Conservation (phyloP, 2,888 invertebrate species). For the Lissonota sp. region DNA sequence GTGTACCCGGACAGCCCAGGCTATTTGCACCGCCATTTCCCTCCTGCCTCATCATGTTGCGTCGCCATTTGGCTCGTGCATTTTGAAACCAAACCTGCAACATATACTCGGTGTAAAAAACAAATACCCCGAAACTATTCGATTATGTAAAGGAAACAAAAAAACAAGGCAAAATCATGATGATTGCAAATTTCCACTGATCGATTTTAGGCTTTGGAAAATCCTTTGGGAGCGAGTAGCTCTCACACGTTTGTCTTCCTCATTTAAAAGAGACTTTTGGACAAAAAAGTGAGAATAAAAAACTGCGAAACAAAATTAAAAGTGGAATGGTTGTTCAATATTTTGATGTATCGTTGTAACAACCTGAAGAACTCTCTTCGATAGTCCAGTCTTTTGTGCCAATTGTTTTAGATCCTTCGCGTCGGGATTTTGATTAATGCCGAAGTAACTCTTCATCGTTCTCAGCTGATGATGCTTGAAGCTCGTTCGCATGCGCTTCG, state of each 20-base stretch:
- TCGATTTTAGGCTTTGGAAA: no score
- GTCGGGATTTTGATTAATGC: conserved; percentile 99
- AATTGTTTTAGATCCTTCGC: conserved; percentile 99
- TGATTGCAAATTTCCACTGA: no score
- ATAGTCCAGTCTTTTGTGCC: conserved; percentile 98
- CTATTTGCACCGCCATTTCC: conserved; percentile 80
- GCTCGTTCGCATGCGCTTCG: conserved; percentile 99
- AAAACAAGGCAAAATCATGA: background rate
- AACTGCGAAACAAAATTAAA: background rate
- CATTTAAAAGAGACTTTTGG: background rate
- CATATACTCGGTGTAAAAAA: conserved; percentile 14
- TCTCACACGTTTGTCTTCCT: no score
- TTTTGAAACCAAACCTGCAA: conserved; percentile 99
- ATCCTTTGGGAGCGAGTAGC: no score
- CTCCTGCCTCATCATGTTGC: conserved; percentile 96
- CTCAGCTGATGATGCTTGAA: conserved; percentile 99
- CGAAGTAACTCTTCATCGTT: conserved; percentile 99
- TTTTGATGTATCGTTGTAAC: no score
- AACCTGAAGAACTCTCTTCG: conserved; percentile 99
- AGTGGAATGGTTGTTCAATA: conserved; percentile 57
- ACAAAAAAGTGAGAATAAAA: background rate
- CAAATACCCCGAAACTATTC: no score
- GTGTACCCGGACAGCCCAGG: conserved; percentile 81
- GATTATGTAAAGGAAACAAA: background rate
- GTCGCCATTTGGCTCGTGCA: conserved; percentile 98